These are phyloP conservation scores for Cherax quadricarinatus DNA, from an alignment of 1,140 invertebrate species.

Conservation along the genomic window DNA sequence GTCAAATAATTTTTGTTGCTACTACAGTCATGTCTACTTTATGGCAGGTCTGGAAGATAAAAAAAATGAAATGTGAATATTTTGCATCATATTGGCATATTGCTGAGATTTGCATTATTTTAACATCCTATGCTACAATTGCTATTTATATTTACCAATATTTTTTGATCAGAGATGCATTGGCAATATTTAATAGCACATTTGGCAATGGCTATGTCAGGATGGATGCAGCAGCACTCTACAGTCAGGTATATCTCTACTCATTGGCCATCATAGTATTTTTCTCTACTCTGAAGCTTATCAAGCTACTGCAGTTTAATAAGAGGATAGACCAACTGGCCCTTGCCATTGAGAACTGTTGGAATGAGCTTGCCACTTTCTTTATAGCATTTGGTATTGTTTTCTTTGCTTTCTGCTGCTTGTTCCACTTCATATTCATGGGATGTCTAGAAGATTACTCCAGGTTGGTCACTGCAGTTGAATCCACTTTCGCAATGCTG, in stretches of 20 bases:
- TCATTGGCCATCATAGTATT: conserved; percentile 56
- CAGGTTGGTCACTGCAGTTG: conserved; percentile 37
- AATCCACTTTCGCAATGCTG: conserved; percentile 71
- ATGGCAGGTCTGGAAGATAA: conserved; percentile 62
- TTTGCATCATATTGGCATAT: conserved; percentile 69
- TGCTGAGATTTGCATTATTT: conserved; percentile 56
- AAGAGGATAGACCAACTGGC: conserved; percentile 69
- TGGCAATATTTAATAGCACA: conserved; percentile 53
- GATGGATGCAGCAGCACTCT: conserved; percentile 51
- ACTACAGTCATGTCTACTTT: conserved; percentile 62
- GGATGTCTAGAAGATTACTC: conserved; percentile 55
- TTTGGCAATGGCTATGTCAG: conserved; percentile 69
- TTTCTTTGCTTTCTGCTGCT: conserved; percentile 66
- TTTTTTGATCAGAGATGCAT: conserved; percentile 42
- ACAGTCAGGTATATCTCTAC: conserved; percentile 58
- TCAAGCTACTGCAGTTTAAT: conserved; percentile 72
- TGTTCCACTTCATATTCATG: conserved; percentile 67
- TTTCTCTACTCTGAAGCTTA: conserved; percentile 64
- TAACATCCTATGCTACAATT: conserved; percentile 54
- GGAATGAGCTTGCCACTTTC: conserved; percentile 67
- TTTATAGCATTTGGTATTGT: conserved; percentile 68
- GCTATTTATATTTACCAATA: conserved; percentile 54
- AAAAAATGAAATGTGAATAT: conserved; percentile 54
- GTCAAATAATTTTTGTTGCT: conserved; percentile 46
- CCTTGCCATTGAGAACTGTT: conserved; percentile 58